These are phyloP conservation scores for Heliconius hewitsoni DNA, from an alignment of 1,140 invertebrate species.

Conservation along the genomic window DNA sequence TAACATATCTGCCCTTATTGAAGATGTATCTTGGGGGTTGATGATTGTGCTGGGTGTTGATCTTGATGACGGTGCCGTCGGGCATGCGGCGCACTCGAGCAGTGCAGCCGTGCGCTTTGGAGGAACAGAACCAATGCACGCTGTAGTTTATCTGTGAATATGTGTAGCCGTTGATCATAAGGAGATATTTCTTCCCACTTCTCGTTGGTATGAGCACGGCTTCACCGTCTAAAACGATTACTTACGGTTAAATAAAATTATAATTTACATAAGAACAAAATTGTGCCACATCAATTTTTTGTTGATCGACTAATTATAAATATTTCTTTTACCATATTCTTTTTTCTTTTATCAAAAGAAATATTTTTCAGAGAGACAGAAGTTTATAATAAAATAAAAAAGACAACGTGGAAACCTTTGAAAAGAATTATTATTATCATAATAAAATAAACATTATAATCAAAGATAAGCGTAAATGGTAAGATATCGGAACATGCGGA, in stretches of 20 bases:
- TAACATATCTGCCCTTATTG: conserved; percentile 41
- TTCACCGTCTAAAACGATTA: conserved; percentile 37
- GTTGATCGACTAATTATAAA: too few relatives aligned
- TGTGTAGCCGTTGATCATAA: conserved; percentile 61
- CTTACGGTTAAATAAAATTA: not conserved
- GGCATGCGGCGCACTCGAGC: conserved; percentile 41
- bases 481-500: too few relatives aligned
- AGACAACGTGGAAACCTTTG: too few relatives aligned
- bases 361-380: too few relatives aligned
- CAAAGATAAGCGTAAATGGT: too few relatives aligned
- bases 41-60: conserved; percentile 40
- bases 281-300: too few relatives aligned
- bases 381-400: too few relatives aligned
- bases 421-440: too few relatives aligned
- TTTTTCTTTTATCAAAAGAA: too few relatives aligned
- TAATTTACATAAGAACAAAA: not conserved
- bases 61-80: conserved; percentile 34
- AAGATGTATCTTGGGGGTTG: conserved; percentile 40
- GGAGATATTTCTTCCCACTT: conserved; percentile 55
- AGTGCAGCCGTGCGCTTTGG: conserved; percentile 47
- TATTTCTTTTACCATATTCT: too few relatives aligned
- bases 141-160: conserved; percentile 59
- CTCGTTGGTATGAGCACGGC: conserved; percentile 56
- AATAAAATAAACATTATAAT: too few relatives aligned
- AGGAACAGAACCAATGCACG: conserved; percentile 56